phyloP scores from a whole-genome alignment of 2,888 invertebrate genomes.

The Phortica okadai region DNA sequence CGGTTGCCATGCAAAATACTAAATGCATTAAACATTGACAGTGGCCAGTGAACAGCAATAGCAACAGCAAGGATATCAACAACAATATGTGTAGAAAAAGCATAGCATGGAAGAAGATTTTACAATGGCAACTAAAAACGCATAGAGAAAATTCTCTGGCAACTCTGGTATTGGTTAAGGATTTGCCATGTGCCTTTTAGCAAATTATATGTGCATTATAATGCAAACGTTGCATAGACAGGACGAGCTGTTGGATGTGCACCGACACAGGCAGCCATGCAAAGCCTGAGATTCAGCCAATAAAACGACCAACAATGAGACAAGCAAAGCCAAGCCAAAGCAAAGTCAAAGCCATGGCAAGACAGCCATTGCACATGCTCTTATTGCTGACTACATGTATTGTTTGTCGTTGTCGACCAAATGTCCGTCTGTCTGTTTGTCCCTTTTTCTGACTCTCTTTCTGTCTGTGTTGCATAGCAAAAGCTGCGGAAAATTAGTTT shows the following conservation, averaged over 20 bases:
- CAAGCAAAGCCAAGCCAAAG: background rate
- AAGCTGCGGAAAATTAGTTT: conserved; percentile 68
- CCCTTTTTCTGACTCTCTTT: background rate
- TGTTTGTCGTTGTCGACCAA: background rate
- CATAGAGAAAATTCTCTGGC: background rate
- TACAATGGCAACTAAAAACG: conserved; percentile 10
- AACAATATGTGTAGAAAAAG: background rate
- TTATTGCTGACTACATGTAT: conserved; percentile 3
- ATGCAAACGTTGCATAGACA: conserved; percentile 22
- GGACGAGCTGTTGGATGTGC: background rate
- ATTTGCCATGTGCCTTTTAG: conserved; percentile 25
- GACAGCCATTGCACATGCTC: background rate
- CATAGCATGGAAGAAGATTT: background rate
- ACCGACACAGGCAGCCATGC: background rate
- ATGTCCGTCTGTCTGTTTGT: background rate
- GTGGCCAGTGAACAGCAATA: conserved; percentile 6
- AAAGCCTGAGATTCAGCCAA: background rate
- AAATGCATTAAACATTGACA: background rate
- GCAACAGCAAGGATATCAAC: background rate
- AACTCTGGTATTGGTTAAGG: conserved; percentile 3
- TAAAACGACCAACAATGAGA: background rate
- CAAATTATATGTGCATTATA: conserved; percentile 31
- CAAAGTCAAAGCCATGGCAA: background rate
- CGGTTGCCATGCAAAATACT: conserved; percentile 9
- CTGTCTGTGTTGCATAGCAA: conserved; percentile 39